Percentiles rank a stretch among this genome's conserved stretches.
phyloP scores from a whole-genome alignment of 2,113 vertebrate genomes.

The Microtus pennsylvanicus region DNA sequence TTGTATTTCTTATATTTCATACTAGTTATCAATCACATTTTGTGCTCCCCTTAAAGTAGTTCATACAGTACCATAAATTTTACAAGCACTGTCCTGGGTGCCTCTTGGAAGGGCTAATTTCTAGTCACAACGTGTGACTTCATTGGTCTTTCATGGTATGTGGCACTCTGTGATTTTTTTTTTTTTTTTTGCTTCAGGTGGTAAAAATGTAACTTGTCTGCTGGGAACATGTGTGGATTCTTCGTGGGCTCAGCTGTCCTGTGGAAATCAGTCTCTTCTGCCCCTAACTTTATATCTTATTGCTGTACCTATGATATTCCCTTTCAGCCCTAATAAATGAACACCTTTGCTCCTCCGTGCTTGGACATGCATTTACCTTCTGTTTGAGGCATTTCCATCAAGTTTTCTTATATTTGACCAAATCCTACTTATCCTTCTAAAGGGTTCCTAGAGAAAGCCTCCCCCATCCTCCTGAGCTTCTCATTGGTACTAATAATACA shows the following conservation, averaged over 20 bases:
- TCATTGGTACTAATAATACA: neutral
- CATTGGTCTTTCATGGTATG: neutral
- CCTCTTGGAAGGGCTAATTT: neutral
- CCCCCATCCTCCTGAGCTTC: neutral
- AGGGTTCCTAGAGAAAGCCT: neutral
- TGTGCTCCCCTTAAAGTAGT: neutral
- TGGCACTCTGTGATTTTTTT: neutral
- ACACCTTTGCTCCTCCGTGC: neutral
- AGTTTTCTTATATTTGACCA: slow-evolving; percentile 21
- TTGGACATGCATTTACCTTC: neutral
- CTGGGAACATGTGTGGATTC: neutral
- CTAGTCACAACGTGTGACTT: neutral
- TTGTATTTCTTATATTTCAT: neutral
- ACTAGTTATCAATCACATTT: neutral
- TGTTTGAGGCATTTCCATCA: neutral
- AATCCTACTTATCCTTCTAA: slow-evolving; percentile 33
- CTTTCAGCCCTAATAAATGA: neutral
- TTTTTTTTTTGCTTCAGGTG: neutral
- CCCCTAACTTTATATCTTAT: neutral
- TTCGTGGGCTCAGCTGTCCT: neutral
- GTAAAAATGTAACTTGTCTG: neutral
- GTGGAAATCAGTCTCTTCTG: neutral
- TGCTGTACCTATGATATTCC: neutral
- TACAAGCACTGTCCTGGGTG: neutral
- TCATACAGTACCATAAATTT: neutral